Evolutionary conservation across 2,797 vertebrate species (phyloP).

Genomic region (Chelmon rostratus): DNA sequence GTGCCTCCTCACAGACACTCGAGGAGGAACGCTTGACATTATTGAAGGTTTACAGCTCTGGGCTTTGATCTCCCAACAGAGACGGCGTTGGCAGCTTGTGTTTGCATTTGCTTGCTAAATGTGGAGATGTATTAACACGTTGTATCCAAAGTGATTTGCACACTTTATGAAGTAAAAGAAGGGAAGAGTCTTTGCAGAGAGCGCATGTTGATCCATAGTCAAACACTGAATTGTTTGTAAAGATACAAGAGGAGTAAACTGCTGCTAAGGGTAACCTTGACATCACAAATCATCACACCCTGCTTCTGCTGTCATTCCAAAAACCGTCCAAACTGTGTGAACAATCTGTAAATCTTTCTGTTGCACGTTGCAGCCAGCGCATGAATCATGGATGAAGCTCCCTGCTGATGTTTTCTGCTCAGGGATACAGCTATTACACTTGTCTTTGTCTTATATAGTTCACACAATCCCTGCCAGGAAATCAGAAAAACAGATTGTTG

Average conservation of each 20-base stretch:
- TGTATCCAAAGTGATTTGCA: slow-evolving; percentile 33
- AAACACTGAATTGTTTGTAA: slow-evolving; percentile 11
- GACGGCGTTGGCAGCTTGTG: slow-evolving; percentile 35
- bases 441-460: slow-evolving; percentile 40
- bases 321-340: slow-evolving; percentile 33
- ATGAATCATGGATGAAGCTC: slow-evolving; percentile 38
- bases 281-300: slow-evolving; percentile 20
- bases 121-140: slow-evolving; percentile 18
- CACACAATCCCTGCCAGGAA: slow-evolving; percentile 34
- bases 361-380: slow-evolving; percentile 6
- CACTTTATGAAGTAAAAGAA: slow-evolving; percentile 12
- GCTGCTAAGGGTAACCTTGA: slow-evolving; percentile 8
- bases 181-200: slow-evolving; percentile 5
- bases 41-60: slow-evolving; percentile 52
- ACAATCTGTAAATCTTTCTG: slow-evolving; percentile 36
- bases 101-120: slow-evolving; percentile 38
- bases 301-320: slow-evolving; percentile 4
- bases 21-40: slow-evolving; percentile 57
- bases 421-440: slow-evolving; percentile 23
- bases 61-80: slow-evolving; percentile 40
- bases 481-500: slow-evolving; percentile 42
- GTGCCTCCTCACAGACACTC: slow-evolving; percentile 41
- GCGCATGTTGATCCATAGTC: slow-evolving; percentile 14
- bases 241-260: neutral
- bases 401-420: slow-evolving; percentile 32